These are phyloP conservation scores for Andrena praecox DNA, from an alignment of 2,888 invertebrate genomes.

Conservation along the genomic window DNA sequence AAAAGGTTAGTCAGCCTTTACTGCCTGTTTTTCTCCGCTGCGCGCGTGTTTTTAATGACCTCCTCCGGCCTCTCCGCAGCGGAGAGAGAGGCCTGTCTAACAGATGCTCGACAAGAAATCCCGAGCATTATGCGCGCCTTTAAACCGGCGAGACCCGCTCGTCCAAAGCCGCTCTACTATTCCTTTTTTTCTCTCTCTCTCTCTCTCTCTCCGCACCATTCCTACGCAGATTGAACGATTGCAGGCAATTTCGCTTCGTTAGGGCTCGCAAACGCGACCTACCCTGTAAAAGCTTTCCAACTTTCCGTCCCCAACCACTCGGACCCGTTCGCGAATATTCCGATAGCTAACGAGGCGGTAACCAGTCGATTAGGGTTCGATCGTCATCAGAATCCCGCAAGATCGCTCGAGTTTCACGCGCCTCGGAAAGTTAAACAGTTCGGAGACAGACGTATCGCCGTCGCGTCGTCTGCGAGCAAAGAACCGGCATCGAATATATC, in stretches of 20 bases:
- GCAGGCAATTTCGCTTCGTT: neutral
- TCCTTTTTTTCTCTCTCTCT: neutral
- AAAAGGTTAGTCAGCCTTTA: conserved; percentile 88
- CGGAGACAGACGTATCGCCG: too few species aligned
- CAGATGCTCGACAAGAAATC: conserved; percentile 55
- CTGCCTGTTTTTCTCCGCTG: conserved; percentile 43
- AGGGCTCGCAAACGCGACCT: neutral
- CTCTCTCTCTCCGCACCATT: too few species aligned
- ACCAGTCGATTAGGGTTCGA: neutral
- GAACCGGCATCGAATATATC: conserved; percentile 25
- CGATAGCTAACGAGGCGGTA: too few species aligned
- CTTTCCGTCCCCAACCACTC: neutral
- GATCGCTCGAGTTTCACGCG: neutral
- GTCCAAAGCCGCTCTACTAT: too few species aligned
- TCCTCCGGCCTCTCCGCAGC: conserved; percentile 32
- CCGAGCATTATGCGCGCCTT: conserved; percentile 16
- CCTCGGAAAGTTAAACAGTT: too few species aligned
- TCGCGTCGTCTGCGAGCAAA: conserved; percentile 8
- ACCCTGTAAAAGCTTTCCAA: too few species aligned
- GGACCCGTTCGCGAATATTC: too few species aligned
- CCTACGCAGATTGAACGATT: neutral
- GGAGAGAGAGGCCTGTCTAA: conserved; percentile 29
- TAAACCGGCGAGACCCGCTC: conserved; percentile 8
- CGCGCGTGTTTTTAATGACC: conserved; percentile 56
- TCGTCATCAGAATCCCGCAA: neutral